These are phyloP conservation scores for Pipistrellus kuhlii DNA, from an alignment of 2,797 vertebrate genomes.

Conservation along the genomic window DNA sequence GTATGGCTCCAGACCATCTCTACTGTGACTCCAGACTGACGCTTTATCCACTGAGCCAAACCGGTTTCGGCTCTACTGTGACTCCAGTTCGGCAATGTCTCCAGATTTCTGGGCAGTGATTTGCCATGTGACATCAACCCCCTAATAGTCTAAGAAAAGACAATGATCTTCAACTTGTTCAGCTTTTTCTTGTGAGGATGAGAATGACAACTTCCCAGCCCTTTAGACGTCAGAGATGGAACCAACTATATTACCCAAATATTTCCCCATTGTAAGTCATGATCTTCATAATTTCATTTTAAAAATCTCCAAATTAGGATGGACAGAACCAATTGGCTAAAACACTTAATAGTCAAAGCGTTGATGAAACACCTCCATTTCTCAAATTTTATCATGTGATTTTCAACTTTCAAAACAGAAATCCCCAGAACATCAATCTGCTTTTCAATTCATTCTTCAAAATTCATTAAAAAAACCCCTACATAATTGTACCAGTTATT, in stretches of 20 bases:
- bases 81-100: background rate
- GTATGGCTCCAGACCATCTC: background rate
- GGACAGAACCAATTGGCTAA: background rate
- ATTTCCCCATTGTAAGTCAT: background rate
- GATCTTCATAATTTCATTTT: background rate
- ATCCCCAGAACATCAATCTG: background rate
- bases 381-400: background rate
- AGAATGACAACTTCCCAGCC: background rate
- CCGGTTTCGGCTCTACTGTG: background rate
- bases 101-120: background rate
- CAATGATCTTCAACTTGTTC: background rate
- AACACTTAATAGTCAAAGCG: background rate
- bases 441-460: background rate
- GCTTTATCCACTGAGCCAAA: no score
- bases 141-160: background rate
- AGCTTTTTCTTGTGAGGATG: background rate
- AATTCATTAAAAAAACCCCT: background rate
- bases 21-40: background rate
- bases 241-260: background rate
- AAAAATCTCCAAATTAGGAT: background rate
- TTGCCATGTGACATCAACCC: background rate
- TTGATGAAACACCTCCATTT: background rate
- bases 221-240: background rate
- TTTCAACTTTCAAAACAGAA: background rate
- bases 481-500: background rate